A percentile compares a stretch with the other conserved stretches of the same genome.
phyloP scores from a whole-genome alignment of 2,113 vertebrate genomes.

The Bubo bubo region DNA sequence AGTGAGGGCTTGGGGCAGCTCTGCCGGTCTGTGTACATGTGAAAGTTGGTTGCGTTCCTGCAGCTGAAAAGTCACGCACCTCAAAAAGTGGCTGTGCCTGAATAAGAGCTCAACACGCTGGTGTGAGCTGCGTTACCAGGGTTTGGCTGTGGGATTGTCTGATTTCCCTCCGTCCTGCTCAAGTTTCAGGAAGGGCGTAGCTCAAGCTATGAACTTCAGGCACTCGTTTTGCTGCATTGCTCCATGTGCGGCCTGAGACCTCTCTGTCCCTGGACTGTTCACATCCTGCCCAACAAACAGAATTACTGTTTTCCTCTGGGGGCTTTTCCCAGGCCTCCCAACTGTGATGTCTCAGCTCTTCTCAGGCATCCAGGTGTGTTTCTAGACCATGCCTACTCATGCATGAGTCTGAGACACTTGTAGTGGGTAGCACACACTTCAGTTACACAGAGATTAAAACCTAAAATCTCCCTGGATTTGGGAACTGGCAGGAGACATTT shows the following conservation, averaged over 20 bases:
- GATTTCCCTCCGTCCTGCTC: background rate
- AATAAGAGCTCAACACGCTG: background rate
- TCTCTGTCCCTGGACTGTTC: background rate
- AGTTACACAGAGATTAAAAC: background rate
- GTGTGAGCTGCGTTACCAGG: background rate
- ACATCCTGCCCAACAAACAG: background rate
- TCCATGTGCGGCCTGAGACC: background rate
- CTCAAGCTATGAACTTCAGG: background rate
- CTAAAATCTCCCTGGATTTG: background rate
- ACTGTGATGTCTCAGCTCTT: background rate
- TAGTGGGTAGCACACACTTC: background rate
- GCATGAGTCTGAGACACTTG: background rate
- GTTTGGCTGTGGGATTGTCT: background rate
- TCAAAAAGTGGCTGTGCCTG: background rate
- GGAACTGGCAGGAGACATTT: fast-evolving
- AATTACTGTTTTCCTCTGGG: background rate
- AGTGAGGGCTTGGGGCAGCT: background rate
- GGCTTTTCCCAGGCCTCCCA: background rate
- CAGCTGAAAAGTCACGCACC: background rate
- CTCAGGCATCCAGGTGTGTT: background rate
- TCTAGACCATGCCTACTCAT: background rate
- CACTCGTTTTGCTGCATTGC: background rate
- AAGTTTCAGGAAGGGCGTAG: background rate
- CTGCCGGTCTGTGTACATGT: fast-evolving
- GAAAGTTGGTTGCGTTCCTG: background rate